phyloP scores from a whole-genome alignment of 2,113 vertebrate species.

The Bubo blakistoni region DNA sequence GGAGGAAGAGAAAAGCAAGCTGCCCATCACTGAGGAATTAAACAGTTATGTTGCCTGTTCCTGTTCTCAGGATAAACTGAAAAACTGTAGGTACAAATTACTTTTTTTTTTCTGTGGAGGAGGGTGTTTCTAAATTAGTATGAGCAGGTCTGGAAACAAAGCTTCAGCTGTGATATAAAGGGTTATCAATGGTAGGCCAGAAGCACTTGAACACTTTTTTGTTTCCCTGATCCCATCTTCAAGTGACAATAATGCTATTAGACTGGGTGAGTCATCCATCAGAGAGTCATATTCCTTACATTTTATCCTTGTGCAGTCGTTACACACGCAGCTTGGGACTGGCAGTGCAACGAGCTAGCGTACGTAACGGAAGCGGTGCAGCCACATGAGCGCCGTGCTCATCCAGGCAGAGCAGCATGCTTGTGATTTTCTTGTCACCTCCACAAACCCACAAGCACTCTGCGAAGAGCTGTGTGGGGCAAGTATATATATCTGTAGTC shows the following conservation, averaged over 20 bases:
- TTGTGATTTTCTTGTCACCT: not conserved
- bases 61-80: not conserved
- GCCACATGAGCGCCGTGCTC: not conserved
- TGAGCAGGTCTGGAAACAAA: not conserved
- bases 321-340: not conserved
- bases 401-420: not conserved
- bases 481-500: not conserved
- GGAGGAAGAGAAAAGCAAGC: not conserved
- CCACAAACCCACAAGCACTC: not conserved
- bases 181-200: not conserved
- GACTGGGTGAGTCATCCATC: not conserved
- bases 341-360: accelerated
- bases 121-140: not conserved
- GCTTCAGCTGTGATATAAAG: not conserved
- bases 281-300: not conserved
- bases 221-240: not conserved
- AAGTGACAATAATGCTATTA: not conserved
- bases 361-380: not conserved
- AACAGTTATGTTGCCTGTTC: not conserved
- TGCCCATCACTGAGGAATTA: not conserved
- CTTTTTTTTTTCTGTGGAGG: too few relatives aligned
- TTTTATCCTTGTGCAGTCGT: not conserved
- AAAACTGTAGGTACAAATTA: not conserved
- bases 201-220: not conserved
- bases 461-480: not conserved